Evolutionary conservation across 2,797 vertebrate species (phyloP).

Genomic region (Myotis vivesi): DNA sequence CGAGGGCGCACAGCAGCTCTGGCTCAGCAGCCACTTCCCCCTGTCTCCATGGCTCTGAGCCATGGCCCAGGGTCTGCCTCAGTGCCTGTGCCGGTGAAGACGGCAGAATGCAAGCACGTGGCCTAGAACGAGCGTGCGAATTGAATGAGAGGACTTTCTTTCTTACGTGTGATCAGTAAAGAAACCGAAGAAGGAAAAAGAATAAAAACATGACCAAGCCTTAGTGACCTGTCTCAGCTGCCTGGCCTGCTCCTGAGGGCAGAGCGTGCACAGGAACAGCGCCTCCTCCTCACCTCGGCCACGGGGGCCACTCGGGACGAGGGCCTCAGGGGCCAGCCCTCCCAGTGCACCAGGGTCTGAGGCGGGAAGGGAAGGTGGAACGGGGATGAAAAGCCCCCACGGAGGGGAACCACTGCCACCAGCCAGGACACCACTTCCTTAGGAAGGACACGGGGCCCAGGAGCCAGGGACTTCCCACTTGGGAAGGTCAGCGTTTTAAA

Average conservation of each 20-base stretch:
- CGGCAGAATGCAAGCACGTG: accelerated
- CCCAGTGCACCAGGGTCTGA: neutral
- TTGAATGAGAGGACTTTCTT: neutral
- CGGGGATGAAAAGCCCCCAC: neutral
- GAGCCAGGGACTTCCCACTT: neutral
- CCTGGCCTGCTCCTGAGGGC: neutral
- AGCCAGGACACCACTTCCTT: slow-evolving; percentile 16
- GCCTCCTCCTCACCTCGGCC: no score
- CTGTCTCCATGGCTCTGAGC: accelerated
- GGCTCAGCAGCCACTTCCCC: accelerated
- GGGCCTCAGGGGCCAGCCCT: neutral
- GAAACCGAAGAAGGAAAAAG: neutral
- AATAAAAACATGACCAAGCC: neutral
- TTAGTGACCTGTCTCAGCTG: accelerated
- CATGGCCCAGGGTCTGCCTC: no score
- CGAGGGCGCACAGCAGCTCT: accelerated
- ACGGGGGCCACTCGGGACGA: accelerated
- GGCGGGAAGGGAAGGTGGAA: neutral
- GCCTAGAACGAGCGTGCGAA: neutral
- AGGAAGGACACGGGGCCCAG: neutral
- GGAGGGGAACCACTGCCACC: neutral
- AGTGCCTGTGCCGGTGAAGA: neutral
- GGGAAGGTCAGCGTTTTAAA: neutral
- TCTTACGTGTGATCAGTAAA: neutral
- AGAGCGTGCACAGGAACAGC: accelerated